Percentiles rank a stretch among this genome's conserved stretches.
phyloP scores from a whole-genome alignment of 2,797 vertebrate species.

The Tympanoctomys barrerae region DNA sequence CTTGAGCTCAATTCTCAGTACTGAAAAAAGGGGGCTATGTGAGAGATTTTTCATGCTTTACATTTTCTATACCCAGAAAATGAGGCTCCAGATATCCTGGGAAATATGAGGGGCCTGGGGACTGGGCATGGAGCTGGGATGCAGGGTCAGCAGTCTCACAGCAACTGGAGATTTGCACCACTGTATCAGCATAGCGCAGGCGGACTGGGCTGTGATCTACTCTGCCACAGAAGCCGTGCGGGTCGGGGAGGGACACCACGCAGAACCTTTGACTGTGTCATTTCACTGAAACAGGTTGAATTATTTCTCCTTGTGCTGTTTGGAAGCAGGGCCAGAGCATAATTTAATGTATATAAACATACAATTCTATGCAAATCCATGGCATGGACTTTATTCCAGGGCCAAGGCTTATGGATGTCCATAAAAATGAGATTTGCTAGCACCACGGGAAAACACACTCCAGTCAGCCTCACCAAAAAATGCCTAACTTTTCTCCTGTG shows the following conservation, averaged over 20 bases:
- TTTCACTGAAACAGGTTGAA: neutral
- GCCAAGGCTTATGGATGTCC: neutral
- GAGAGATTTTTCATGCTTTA: neutral
- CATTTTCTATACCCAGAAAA: neutral
- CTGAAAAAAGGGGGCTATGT: neutral
- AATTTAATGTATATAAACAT: neutral
- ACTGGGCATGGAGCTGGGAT: neutral
- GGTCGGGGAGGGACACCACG: neutral
- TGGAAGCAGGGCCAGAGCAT: neutral
- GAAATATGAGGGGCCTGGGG: neutral
- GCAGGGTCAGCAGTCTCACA: neutral
- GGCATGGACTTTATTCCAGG: neutral
- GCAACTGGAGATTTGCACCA: neutral
- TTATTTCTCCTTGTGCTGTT: neutral
- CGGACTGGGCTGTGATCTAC: neutral
- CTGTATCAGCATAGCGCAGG: fast-evolving
- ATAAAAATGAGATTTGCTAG: neutral
- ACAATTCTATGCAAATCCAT: neutral
- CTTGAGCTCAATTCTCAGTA: neutral
- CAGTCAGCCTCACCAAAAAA: neutral
- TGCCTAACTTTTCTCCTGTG: neutral
- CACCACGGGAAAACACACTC: neutral
- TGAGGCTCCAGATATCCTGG: neutral
- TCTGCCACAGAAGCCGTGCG: too few species aligned
- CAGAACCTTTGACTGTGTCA: neutral